Conservation (phyloP, 1,140 invertebrate genomes). For the Heliconius nattereri region DNA sequence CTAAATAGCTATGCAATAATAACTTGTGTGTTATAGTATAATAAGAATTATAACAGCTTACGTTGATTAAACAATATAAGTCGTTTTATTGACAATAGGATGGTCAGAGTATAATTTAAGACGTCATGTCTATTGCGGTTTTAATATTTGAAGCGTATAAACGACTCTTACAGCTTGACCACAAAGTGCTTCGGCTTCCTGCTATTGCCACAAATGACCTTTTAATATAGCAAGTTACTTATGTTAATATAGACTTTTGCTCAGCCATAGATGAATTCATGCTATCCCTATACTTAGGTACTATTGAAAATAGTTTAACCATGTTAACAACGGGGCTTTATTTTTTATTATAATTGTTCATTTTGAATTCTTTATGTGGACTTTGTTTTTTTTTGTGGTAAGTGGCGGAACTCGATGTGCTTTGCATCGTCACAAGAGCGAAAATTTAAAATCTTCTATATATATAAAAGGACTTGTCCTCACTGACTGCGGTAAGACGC, state of each 20-base stretch:
- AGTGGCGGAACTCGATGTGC: no score
- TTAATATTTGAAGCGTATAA: constrained; percentile 39
- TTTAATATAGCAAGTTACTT: constrained; percentile 62
- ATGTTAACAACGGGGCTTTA: background rate
- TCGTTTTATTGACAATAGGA: constrained; percentile 30
- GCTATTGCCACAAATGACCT: constrained; percentile 65
- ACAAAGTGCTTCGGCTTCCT: constrained; percentile 63
- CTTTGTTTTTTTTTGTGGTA: no score
- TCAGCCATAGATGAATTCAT: constrained; percentile 19
- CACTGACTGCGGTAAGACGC: no score
- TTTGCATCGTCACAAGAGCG: no score
- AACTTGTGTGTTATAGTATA: background rate
- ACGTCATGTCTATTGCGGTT: constrained; percentile 38
- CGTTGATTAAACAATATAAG: constrained; percentile 7
- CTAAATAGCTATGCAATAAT: background rate
- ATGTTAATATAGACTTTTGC: constrained; percentile 46
- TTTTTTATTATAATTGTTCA: background rate
- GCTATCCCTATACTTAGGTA: background rate
- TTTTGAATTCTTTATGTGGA: background rate
- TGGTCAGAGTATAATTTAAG: constrained; percentile 33
- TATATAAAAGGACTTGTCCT: no score
- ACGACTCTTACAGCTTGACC: constrained; percentile 56
- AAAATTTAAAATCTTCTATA: no score
- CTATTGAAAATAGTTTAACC: background rate
- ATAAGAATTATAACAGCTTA: constrained; percentile 23